Percentiles rank a stretch among this genome's conserved stretches.
phyloP scores from a whole-genome alignment of 2,888 invertebrate species.

The Caenorhabditis japonica region DNA sequence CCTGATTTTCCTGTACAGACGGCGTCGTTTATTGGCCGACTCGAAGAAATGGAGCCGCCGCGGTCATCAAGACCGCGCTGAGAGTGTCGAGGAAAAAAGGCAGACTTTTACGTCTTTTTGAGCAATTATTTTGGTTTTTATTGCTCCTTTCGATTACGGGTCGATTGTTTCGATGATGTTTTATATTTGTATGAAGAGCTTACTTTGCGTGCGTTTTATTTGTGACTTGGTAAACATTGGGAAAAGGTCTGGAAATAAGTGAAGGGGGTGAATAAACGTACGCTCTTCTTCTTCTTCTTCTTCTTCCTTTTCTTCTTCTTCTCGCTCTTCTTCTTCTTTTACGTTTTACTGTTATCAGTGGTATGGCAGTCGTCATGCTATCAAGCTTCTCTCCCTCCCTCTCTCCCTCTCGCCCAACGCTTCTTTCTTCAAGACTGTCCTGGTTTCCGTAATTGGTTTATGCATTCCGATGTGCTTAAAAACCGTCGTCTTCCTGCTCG shows the following conservation, averaged over 20 bases:
- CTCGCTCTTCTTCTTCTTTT: constrained; percentile 1
- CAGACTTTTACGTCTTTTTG: constrained; percentile 5
- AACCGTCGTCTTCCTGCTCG: constrained; percentile 6
- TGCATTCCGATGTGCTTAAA: constrained; percentile 47
- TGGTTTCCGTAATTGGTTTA: constrained; percentile 42
- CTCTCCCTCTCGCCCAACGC: neutral
- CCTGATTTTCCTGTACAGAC: constrained; percentile 46
- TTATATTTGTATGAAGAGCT: too few relatives aligned
- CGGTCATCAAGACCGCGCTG: constrained; percentile 7
- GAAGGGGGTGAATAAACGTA: constrained; percentile 1
- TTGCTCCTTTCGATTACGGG: too few relatives aligned
- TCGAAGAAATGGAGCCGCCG: constrained; percentile 30
- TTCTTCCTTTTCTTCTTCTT: neutral
- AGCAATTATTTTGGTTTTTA: neutral
- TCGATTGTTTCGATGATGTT: too few relatives aligned
- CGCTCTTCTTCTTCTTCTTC: constrained; percentile 7
- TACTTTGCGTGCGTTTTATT: too few relatives aligned
- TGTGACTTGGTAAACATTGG: too few relatives aligned
- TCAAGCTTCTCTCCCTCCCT: constrained; percentile 5
- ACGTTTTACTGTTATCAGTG: too few relatives aligned
- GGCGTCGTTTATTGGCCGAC: constrained; percentile 34
- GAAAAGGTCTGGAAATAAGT: constrained; percentile 11
- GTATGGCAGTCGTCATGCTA: too few relatives aligned
- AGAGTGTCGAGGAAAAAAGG: neutral
- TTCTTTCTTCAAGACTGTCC: constrained; percentile 1